Base-by-base conservation (phyloP, 1,140 invertebrate species). In the Hycleus phaleratus region DNA sequence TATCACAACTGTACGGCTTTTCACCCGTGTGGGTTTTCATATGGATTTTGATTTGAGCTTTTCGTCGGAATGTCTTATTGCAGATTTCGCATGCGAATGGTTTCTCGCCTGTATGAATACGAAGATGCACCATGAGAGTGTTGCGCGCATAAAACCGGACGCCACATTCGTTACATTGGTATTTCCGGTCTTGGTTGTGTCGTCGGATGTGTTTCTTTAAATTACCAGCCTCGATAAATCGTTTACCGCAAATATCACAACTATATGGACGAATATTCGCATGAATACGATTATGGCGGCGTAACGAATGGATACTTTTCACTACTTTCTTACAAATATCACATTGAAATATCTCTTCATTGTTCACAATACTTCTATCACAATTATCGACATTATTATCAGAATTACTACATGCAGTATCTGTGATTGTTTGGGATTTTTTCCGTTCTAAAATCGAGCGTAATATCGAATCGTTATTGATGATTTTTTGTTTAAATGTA, bases 181-280 rank as follows among this genome's bases (percentile, higher is more conserved):
- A 49, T 26, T 56, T 49, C 26, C 55, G 54, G 26, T 58, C 56
- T 49, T 58, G 48, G 7, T 11, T 46, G 47, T 62, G 60, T 40
- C 43, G 51, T 3, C 56, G 56, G 1, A 46, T 9, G 46, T 62
- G 60, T 50, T 62, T 58, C 11, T 46, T 50, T 44, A 62, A 44
- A 49, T 58, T 62, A 7, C 54, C 53, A 3, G 46, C 40, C 44
- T 53, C 45, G 10, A 54, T 38, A 66, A 93, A 93, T 32, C 84
- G 77, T 62, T 87, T 86, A 0, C 77, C 75, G 65, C 85, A 87
- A 0, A 82, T 62, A 38, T 78, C 73, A 63, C 88, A 91, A 10
- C 75, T 68, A 52, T 84, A 81, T 0, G 80, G 83, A 6, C 84
- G 80, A 54, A 82, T 77, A 12, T 78, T 78, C 11, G 78, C 78